A percentile compares a stretch with the other conserved stretches of the same genome.
Evolutionary conservation across 2,113 vertebrate species (phyloP).

Genomic region (human): DNA sequence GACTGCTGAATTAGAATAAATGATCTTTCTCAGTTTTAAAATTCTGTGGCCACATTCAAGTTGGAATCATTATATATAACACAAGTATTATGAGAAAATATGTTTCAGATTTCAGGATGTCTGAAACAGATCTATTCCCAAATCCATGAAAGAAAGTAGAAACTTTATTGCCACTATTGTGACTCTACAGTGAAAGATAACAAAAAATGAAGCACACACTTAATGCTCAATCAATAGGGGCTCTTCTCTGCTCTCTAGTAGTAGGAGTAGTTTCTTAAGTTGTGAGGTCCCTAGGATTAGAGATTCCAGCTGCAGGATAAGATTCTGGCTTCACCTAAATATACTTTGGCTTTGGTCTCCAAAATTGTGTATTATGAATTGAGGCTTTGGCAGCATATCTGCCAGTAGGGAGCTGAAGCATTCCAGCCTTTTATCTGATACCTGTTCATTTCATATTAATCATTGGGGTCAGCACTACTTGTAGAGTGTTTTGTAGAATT

Average conservation of each 20-base stretch:
- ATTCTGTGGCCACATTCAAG: neutral
- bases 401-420: neutral
- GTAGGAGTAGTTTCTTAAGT: neutral
- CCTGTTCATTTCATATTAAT: neutral
- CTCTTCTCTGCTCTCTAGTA: neutral
- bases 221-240: neutral
- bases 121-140: slow-evolving; percentile 18
- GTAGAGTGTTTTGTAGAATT: slow-evolving; percentile 15
- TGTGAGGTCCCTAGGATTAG: neutral
- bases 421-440: neutral
- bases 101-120: slow-evolving; percentile 12
- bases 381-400: neutral
- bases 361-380: slow-evolving; percentile 3
- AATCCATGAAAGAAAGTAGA: slow-evolving; percentile 7
- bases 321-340: neutral
- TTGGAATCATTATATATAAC: neutral
- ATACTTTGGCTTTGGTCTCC: neutral
- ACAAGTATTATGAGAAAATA: slow-evolving; percentile 3
- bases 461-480: neutral
- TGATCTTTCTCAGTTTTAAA: neutral
- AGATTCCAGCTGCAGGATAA: neutral
- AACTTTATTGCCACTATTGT: neutral
- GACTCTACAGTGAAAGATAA: neutral
- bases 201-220: neutral
- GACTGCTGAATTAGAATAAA: neutral